These are phyloP conservation scores for Lepisosteus osseus DNA, from an alignment of 2,113 vertebrate species.

Conservation along the genomic window DNA sequence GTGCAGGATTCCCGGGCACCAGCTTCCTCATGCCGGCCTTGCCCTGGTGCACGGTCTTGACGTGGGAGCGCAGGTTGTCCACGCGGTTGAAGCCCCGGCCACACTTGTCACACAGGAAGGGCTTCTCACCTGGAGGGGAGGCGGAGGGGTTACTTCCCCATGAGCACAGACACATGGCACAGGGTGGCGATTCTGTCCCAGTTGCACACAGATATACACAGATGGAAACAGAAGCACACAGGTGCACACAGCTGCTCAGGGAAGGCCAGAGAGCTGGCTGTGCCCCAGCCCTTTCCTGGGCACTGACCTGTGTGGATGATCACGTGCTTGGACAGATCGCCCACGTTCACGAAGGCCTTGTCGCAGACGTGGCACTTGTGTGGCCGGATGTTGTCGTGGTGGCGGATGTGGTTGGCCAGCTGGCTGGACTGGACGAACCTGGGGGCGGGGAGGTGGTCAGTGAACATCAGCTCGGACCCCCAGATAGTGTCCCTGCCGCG, in stretches of 20 bases:
- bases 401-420: slow-evolving; percentile 95
- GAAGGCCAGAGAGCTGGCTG: no score
- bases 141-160: neutral
- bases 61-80: slow-evolving; percentile 95
- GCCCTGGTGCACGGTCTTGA: slow-evolving; percentile 94
- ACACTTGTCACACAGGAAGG: slow-evolving; percentile 93
- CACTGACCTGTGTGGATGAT: slow-evolving; percentile 92
- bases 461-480: neutral
- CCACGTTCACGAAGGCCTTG: slow-evolving; percentile 96
- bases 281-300: no score
- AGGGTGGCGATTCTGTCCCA: no score
- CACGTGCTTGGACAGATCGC: slow-evolving; percentile 95
- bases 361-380: slow-evolving; percentile 92
- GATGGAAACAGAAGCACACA: no score
- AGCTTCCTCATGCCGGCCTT: slow-evolving; percentile 91
- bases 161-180: no score
- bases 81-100: slow-evolving; percentile 94
- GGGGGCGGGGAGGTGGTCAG: slow-evolving; percentile 7
- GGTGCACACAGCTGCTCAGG: no score
- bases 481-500: neutral
- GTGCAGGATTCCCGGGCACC: slow-evolving; percentile 47
- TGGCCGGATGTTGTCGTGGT: slow-evolving; percentile 96
- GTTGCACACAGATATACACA: no score
- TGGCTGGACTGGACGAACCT: slow-evolving; percentile 98
- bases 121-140: slow-evolving; percentile 81